Base-by-base conservation (phyloP, 2,797 vertebrate genomes). In the Ctenopoma multispine region DNA sequence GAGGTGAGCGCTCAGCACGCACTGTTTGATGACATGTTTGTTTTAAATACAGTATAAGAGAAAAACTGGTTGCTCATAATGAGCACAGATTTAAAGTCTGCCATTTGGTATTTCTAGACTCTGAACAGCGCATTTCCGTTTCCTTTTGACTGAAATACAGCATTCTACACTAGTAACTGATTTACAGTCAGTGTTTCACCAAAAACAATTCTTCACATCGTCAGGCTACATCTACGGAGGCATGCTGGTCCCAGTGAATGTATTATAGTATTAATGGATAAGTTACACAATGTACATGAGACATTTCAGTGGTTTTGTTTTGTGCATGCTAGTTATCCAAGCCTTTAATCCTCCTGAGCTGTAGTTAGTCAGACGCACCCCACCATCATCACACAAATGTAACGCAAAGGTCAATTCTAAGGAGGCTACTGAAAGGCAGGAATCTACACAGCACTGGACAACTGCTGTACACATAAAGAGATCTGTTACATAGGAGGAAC, bases 141-240 rank as follows among this genome's bases (percentile, higher is more conserved):
- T 4, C 12, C 55, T 67, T 44, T 13, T 31, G 34, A 14, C 20
- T 51, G 7, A 66, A 75, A 60, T 31, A 14, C 18, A 27, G 50
- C 20, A 2, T 57, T 15, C 79, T 77, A 57, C 62, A 63, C 67
- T 44, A 64, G 10, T 7, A 29, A 60, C 8, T 4, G 38, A 51
- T 50, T 67, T 44, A 24, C 18, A 58, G 17, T 29, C 13, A 12
- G 6, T 1, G 58, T 67, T 50, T 43, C 53, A 12, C 24, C 51
- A 61, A 63, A 53, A 55, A 17, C 20, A 48, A 49, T 29, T 67
- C 38, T 34, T 31, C 29, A 31, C 40, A 55, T 9, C 27, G 7
- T 48, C 10, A 14, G 4, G 15, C 46, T 1, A 11, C 17, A 20
- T 11, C 23, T 40, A 1, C 0, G 1, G 21, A 5, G 49, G 38